phyloP scores from a whole-genome alignment of 2,797 vertebrate genomes.

The Rhyacichthys aspro region DNA sequence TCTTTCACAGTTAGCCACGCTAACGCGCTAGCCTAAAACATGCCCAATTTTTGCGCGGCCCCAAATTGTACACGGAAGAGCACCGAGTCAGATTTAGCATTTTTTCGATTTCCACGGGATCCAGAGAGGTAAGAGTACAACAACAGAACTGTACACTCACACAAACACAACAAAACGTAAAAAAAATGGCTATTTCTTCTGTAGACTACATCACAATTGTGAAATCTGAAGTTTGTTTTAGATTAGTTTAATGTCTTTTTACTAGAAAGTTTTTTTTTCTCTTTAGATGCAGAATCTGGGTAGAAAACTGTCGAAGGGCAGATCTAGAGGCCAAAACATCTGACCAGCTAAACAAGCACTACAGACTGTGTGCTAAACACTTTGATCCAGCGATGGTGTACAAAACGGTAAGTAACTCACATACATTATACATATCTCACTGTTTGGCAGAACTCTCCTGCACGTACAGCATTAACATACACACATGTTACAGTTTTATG shows the following conservation, averaged over 20 bases:
- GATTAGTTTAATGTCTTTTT: neutral
- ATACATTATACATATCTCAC: too few relatives aligned
- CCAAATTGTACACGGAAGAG: constrained; percentile 89
- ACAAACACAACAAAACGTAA: too few relatives aligned
- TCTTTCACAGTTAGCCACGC: constrained; percentile 35
- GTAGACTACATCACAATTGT: neutral
- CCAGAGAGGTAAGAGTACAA: constrained; percentile 77
- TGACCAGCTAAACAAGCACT: constrained; percentile 97
- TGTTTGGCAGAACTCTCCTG: neutral
- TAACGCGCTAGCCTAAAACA: constrained; percentile 66
- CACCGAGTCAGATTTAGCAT: constrained; percentile 85
- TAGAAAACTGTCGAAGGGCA: constrained; percentile 96
- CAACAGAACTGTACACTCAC: neutral
- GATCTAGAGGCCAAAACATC: constrained; percentile 97
- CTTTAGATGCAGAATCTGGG: constrained; percentile 94
- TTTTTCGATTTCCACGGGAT: constrained; percentile 87
- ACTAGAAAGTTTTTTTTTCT: neutral
- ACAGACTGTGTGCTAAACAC: constrained; percentile 95
- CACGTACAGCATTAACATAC: neutral
- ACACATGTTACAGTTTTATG: neutral
- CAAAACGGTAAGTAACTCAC: constrained; percentile 89
- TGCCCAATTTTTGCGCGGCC: constrained; percentile 91
- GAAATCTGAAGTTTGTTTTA: neutral
- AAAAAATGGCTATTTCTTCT: too few relatives aligned
- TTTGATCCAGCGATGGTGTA: constrained; percentile 98